Evolutionary conservation across 2,113 vertebrate genomes (phyloP), one percentile per base, ranked within the genome.

Genomic region (Pardalotus punctatus): DNA sequence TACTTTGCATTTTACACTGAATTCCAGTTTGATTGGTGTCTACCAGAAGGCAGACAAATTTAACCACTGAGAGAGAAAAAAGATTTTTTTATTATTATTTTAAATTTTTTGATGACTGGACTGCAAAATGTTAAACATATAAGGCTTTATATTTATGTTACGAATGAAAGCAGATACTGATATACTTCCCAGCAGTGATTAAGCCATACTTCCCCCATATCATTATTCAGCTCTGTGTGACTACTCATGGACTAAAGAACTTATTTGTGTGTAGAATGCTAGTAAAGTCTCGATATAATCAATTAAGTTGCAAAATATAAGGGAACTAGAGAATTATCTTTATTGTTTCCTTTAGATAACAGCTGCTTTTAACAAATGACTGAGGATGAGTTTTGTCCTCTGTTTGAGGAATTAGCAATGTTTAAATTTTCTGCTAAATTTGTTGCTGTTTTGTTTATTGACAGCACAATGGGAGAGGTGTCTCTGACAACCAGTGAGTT

Each of bases 241-340:
- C 12, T 58, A 48, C 6, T 72, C 8, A 43, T 35, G 31, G 18
- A 80, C 27, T 45, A 33, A 67, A 76, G 73, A 54, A 6, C 3
- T 31, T 25, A 27, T 47, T 11, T 79, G 7, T 0, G 0, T 60
- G 9, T 1, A 1, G 21, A 84, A 76, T 90, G 5, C 14, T 33
- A 35, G 5, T 22, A 27, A 33, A 65, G 43, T 72, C 54, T 71
- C 0, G 2, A 28, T 4, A 48, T 67, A 64, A 77, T 35, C 9
- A 60, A 73, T 54, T 22, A 69, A 48, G 3, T 36, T 67, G 28
- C 5, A 94, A 93, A 93, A 36, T 74, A 60, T 4, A 58, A 9
- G 11, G 4, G 14, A 83, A 94, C 31, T 6, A 70, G 23, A 53
- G 3, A 93, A 43, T 13, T 58, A 35, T 11, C 2, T 29, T 53